Evolutionary conservation across 2,797 vertebrate species (phyloP).

Genomic region (Gouania willdenowi): DNA sequence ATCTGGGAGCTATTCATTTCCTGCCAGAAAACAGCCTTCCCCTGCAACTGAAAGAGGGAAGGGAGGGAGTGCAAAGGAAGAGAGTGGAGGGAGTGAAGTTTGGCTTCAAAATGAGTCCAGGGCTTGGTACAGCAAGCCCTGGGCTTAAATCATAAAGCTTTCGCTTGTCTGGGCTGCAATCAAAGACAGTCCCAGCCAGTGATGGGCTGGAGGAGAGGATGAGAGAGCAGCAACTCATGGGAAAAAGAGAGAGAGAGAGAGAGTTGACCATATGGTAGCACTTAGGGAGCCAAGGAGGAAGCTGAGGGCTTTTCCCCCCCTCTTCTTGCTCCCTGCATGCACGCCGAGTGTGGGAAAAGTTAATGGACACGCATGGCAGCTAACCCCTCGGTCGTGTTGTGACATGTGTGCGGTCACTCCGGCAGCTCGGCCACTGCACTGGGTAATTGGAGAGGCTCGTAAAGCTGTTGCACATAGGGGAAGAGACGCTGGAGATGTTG

Average conservation of each 20-base stretch:
- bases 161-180: conserved; percentile 84
- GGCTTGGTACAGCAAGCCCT: conserved; percentile 85
- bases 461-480: conserved; percentile 69
- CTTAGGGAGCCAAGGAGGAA: conserved; percentile 87
- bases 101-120: conserved; percentile 84
- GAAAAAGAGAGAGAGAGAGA: conserved; percentile 40
- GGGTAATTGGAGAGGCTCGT: conserved; percentile 75
- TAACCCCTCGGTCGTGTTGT: conserved; percentile 80
- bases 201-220: conserved; percentile 59
- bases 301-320: conserved; percentile 68
- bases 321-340: conserved; percentile 63
- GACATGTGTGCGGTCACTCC: conserved; percentile 75
- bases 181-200: conserved; percentile 74
- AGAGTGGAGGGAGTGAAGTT: conserved; percentile 57
- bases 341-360: conserved; percentile 91
- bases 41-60: conserved; percentile 78
- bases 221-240: conserved; percentile 46
- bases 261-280: conserved; percentile 88
- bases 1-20: conserved; percentile 98
- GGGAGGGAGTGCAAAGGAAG: conserved; percentile 38
- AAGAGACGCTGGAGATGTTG: conserved; percentile 50
- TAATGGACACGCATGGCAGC: conserved; percentile 90
- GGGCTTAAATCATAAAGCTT: conserved; percentile 88
- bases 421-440: conserved; percentile 66
- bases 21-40: conserved; percentile 94